A percentile compares a stretch with the other conserved stretches of the same genome.
Evolutionary conservation across 2,797 vertebrate species (phyloP).

Genomic region (Phataginus tricuspis): DNA sequence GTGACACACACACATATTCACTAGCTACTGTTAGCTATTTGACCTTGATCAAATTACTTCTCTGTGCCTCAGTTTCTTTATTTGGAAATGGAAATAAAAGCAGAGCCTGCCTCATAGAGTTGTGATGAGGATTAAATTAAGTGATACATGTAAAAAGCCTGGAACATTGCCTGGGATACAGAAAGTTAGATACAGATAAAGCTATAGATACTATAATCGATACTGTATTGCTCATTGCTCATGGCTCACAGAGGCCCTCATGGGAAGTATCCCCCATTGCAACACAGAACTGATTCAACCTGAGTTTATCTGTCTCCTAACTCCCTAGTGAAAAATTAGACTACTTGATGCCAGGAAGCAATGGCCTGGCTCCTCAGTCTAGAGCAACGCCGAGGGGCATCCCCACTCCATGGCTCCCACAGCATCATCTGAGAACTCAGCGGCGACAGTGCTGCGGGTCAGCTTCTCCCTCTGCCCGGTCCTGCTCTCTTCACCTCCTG

Average conservation of each 20-base stretch:
- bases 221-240: not conserved
- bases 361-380: not conserved
- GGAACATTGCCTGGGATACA: not conserved
- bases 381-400: not conserved
- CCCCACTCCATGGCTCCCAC: not conserved
- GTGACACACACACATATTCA: not conserved
- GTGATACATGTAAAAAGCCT: not conserved
- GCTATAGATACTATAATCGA: too few species aligned
- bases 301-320: not conserved
- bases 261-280: not conserved
- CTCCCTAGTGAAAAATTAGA: not conserved
- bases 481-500: not conserved
- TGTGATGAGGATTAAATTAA: not conserved
- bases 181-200: not conserved
- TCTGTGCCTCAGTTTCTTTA: conserved; percentile 7
- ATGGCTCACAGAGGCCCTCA: not conserved
- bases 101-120: not conserved
- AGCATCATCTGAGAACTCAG: not conserved
- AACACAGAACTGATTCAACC: not conserved
- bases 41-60: not conserved
- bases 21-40: not conserved
- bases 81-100: not conserved
- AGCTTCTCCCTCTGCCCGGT: not conserved
- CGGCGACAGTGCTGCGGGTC: rapidly evolving
- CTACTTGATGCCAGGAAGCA: not conserved